Evolutionary conservation across 1,140 invertebrate genomes (phyloP).

Genomic region (Nylanderia fulva): DNA sequence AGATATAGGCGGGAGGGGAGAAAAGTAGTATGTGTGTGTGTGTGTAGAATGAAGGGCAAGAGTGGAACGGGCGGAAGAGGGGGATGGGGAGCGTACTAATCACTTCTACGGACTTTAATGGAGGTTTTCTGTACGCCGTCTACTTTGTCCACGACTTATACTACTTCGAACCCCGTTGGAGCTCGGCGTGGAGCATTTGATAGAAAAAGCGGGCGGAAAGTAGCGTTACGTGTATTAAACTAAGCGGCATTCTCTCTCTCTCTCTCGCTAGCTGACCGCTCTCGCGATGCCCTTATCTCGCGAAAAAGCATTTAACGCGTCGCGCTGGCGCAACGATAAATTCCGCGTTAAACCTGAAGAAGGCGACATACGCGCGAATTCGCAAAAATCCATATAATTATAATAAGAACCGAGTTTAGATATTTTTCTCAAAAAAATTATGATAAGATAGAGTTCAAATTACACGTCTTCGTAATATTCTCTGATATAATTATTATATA

Average conservation of each 20-base stretch:
- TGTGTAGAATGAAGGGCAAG: conserved; percentile 47
- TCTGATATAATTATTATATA: not conserved
- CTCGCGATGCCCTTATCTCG: conserved; percentile 59
- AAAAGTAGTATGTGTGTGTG: not conserved
- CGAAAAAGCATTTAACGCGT: conserved; percentile 65
- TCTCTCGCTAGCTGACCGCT: conserved; percentile 36
- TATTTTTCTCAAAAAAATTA: too few species aligned
- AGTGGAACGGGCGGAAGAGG: conserved; percentile 44
- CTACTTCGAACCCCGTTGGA: conserved; percentile 78
- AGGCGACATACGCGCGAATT: conserved; percentile 16
- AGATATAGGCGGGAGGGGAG: conserved; percentile 30
- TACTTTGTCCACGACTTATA: conserved; percentile 86
- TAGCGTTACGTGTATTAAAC: conserved; percentile 84
- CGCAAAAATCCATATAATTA: not conserved
- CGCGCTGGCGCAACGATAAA: conserved; percentile 72
- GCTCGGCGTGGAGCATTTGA: conserved; percentile 78
- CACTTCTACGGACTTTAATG: conserved; percentile 86
- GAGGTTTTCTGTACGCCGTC: conserved; percentile 86
- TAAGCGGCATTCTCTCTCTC: conserved; percentile 75
- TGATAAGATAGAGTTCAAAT: not conserved
- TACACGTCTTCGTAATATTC: not conserved
- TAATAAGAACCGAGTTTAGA: too few species aligned
- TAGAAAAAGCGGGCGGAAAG: conserved; percentile 82
- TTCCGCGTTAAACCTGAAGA: conserved; percentile 59
- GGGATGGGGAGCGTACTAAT: conserved; percentile 82